Percentiles rank a stretch among this genome's conserved stretches.
These are phyloP conservation scores for Paramormyrops kingsleyae DNA, from an alignment of 2,113 vertebrate species.

Conservation along the genomic window DNA sequence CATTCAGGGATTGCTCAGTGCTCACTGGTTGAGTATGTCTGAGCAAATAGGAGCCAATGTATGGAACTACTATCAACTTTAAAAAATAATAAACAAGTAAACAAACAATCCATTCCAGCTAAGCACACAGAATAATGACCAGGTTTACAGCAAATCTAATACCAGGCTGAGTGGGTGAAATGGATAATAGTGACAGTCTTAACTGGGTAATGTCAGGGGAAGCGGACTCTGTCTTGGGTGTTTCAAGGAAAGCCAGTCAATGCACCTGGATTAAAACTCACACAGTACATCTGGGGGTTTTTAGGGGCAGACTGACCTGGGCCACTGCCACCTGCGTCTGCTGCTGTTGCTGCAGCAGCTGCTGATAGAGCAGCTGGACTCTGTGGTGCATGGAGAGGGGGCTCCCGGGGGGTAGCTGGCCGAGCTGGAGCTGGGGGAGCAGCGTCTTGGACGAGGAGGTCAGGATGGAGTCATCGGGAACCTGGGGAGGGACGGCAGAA, in stretches of 20 bases:
- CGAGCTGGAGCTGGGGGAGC: slow-evolving; percentile 44
- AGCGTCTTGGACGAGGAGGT: slow-evolving; percentile 63
- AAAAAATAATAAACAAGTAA: neutral
- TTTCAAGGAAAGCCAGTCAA: neutral
- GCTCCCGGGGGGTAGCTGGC: slow-evolving; percentile 50
- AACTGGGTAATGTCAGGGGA: too few relatives aligned
- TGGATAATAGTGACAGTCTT: too few relatives aligned
- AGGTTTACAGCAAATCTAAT: too few relatives aligned
- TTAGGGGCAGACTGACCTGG: slow-evolving; percentile 61
- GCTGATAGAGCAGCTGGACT: slow-evolving; percentile 84
- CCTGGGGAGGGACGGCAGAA: slow-evolving; percentile 44
- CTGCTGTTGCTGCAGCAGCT: slow-evolving; percentile 88
- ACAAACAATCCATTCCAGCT: neutral
- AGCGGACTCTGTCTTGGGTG: neutral
- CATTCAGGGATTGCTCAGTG: neutral
- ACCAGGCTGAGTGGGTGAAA: too few relatives aligned
- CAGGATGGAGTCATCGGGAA: slow-evolving; percentile 50
- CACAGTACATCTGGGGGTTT: neutral
- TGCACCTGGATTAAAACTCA: neutral
- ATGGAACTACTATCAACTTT: neutral
- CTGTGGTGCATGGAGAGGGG: slow-evolving; percentile 77
- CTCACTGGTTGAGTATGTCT: neutral
- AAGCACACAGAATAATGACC: too few relatives aligned
- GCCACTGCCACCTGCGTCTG: slow-evolving; percentile 84
- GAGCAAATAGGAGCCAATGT: neutral